These are phyloP conservation scores for Zosterops pallidus DNA, from an alignment of 2,113 vertebrate species.

Conservation along the genomic window DNA sequence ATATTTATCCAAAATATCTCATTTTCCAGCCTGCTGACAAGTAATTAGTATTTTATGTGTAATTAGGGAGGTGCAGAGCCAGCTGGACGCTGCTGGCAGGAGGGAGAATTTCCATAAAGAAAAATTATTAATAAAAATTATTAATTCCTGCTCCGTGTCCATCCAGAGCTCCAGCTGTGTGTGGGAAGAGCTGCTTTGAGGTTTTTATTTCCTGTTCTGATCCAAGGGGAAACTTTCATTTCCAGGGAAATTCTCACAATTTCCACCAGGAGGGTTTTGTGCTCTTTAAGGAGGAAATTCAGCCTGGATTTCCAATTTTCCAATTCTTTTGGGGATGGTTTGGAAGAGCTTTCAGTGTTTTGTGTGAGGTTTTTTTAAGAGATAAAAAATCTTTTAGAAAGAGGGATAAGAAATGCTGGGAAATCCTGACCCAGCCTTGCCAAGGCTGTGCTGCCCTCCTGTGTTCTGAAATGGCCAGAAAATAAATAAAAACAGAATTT, in stretches of 20 bases:
- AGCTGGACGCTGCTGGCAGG: not conserved
- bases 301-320: not conserved
- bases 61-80: not conserved
- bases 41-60: not conserved
- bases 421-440: not conserved
- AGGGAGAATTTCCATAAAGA: not conserved
- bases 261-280: not conserved
- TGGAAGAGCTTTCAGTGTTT: not conserved
- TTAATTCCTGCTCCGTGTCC: not conserved
- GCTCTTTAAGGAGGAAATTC: not conserved
- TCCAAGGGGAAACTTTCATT: not conserved
- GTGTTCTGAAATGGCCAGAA: not conserved
- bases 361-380: not conserved
- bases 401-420: not conserved
- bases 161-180: not conserved
- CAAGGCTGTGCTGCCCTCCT: conserved; percentile 54
- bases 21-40: not conserved
- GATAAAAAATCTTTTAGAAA: not conserved
- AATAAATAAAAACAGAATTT: not conserved
- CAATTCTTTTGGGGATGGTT: not conserved
- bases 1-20: no score
- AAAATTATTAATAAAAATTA: no score
- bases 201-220: not conserved
- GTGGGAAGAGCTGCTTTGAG: not conserved
- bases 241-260: not conserved